phyloP scores from a whole-genome alignment of 1,140 invertebrate genomes.

The Micrasema minimum region DNA sequence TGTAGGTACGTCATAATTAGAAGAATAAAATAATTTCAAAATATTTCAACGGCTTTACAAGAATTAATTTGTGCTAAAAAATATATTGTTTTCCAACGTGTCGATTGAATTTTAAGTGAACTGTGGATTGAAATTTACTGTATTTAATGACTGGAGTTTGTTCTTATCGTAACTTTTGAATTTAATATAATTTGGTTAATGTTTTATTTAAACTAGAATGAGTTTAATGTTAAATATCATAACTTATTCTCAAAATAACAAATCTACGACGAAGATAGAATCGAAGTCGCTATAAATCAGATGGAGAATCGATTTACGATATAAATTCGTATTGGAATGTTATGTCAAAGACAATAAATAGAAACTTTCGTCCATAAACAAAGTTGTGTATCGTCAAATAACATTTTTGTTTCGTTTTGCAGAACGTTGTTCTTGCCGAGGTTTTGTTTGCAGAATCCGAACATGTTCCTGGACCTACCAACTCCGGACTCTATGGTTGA shows the following conservation, averaged over 20 bases:
- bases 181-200: too few species aligned
- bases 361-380: slow-evolving; percentile 23
- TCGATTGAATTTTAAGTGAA: too few species aligned
- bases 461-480: slow-evolving; percentile 5
- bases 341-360: slow-evolving; percentile 27
- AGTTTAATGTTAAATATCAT: too few species aligned
- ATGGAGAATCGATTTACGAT: slow-evolving; percentile 17
- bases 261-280: slow-evolving; percentile 12
- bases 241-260: neutral
- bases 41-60: too few species aligned
- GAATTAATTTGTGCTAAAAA: too few species aligned
- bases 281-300: slow-evolving; percentile 1
- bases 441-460: slow-evolving; percentile 19
- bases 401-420: slow-evolving; percentile 33
- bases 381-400: slow-evolving; percentile 29
- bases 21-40: too few species aligned
- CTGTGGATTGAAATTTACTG: too few species aligned
- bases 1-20: too few species aligned
- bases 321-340: slow-evolving; percentile 17
- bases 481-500: slow-evolving; percentile 39
- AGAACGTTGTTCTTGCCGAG: neutral
- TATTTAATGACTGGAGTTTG: too few species aligned
- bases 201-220: too few species aligned
- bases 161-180: too few species aligned
- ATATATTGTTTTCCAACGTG: too few species aligned